Evolutionary conservation across 2,888 invertebrate species (phyloP).

Genomic region (Neoscelio sp.): DNA sequence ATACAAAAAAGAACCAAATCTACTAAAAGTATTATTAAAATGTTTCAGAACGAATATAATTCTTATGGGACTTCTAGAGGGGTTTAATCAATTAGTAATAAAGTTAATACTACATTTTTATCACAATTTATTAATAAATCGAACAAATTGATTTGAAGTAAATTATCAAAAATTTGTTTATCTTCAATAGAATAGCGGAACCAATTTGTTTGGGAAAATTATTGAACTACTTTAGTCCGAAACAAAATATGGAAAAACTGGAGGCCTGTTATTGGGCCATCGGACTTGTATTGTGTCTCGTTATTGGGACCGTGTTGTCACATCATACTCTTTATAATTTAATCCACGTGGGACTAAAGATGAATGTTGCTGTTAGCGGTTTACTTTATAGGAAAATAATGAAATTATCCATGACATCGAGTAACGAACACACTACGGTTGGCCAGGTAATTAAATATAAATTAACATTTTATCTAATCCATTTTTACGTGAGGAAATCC

Average conservation of each 20-base stretch:
- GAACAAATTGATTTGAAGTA: conserved; percentile 4
- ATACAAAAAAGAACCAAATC: conserved; percentile 83
- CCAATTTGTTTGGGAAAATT: conserved; percentile 78
- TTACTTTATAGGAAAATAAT: conserved; percentile 91
- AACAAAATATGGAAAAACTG: conserved; percentile 62
- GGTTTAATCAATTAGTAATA: conserved; percentile 86
- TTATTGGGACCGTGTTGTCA: conserved; percentile 84
- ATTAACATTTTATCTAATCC: too few relatives aligned
- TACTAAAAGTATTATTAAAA: conserved; percentile 84
- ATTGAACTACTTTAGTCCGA: conserved; percentile 74
- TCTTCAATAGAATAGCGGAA: conserved; percentile 75
- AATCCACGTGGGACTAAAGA: conserved; percentile 88
- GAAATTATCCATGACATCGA: conserved; percentile 89
- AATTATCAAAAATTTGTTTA: too few relatives aligned
- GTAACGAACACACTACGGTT: conserved; percentile 88
- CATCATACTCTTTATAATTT: conserved; percentile 84
- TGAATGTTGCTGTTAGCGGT: conserved; percentile 88
- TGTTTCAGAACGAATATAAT: conserved; percentile 85
- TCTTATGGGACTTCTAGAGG: conserved; percentile 85
- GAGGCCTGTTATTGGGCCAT: conserved; percentile 83
- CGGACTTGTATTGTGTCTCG: conserved; percentile 79
- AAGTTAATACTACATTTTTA: conserved; percentile 81
- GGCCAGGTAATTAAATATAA: conserved; percentile 37
- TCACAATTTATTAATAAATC: neutral
- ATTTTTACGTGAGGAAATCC: too few relatives aligned